These are phyloP conservation scores for Lepidurus packardi DNA, from an alignment of 1,140 invertebrate species.

Conservation along the genomic window DNA sequence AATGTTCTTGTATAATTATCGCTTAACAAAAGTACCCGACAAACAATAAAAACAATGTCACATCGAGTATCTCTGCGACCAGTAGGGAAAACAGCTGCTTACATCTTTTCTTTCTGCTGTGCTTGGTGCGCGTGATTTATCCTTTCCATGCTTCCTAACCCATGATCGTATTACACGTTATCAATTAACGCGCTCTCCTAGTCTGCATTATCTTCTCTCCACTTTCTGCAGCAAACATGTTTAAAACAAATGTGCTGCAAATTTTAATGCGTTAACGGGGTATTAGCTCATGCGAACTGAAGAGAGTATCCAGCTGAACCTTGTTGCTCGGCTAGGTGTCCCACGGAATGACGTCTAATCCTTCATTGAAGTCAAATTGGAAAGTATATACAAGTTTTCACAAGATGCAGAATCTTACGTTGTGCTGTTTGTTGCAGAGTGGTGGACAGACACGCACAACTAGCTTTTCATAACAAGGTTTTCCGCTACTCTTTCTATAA, in stretches of 20 bases:
- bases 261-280: background rate
- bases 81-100: too few species aligned
- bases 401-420: too few species aligned
- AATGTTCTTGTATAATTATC: too few species aligned
- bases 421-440: too few species aligned
- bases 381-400: too few species aligned
- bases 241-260: background rate
- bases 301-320: background rate
- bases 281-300: background rate
- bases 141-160: background rate
- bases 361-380: background rate
- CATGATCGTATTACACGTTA: background rate
- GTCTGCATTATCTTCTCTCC: background rate
- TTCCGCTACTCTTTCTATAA: background rate
- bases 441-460: background rate
- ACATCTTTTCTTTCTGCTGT: background rate
- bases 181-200: background rate
- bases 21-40: too few species aligned
- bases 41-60: too few species aligned
- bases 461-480: background rate
- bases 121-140: background rate
- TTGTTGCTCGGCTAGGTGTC: background rate
- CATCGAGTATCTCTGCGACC: too few species aligned
- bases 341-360: background rate
- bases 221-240: background rate